A percentile compares a stretch with the other conserved stretches of the same genome.
These are phyloP conservation scores for Clarias fuscus DNA, from an alignment of 2,797 vertebrate species.

Conservation along the genomic window DNA sequence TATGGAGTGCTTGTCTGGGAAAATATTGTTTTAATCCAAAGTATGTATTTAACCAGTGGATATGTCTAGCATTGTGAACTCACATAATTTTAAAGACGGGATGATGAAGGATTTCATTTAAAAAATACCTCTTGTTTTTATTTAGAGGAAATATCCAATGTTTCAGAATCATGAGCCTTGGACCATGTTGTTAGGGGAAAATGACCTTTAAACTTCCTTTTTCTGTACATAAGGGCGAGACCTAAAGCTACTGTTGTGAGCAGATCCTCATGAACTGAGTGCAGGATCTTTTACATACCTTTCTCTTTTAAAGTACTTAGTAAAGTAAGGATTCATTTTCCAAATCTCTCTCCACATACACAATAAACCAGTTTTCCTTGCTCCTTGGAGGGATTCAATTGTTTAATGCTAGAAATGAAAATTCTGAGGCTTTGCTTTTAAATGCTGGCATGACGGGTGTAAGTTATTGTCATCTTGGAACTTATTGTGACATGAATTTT, in stretches of 20 bases:
- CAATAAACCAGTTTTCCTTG: constrained; percentile 60
- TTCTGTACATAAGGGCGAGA: constrained; percentile 58
- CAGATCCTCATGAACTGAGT: constrained; percentile 41
- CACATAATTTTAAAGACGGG: constrained; percentile 42
- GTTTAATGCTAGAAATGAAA: constrained; percentile 62
- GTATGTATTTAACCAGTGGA: constrained; percentile 64
- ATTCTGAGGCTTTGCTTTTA: constrained; percentile 70
- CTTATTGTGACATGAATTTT: constrained; percentile 82
- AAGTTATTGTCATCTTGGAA: constrained; percentile 83
- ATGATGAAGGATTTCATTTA: constrained; percentile 40
- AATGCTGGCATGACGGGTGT: constrained; percentile 82
- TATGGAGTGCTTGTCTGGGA: constrained; percentile 61
- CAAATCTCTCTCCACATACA: constrained; percentile 71
- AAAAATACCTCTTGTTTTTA: constrained; percentile 67
- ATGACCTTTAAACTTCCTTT: constrained; percentile 59
- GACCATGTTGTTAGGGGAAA: constrained; percentile 69
- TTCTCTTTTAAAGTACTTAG: constrained; percentile 71
- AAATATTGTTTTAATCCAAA: constrained; percentile 65
- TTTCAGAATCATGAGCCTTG: constrained; percentile 46
- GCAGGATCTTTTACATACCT: constrained; percentile 49
- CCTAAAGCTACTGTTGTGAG: constrained; percentile 50
- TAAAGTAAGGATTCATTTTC: constrained; percentile 66
- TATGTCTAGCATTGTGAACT: constrained; percentile 65
- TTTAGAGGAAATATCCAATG: not conserved
- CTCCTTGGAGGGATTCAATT: constrained; percentile 72